phyloP scores from a whole-genome alignment of 2,888 invertebrate genomes.

The Agrochola circellaris region DNA sequence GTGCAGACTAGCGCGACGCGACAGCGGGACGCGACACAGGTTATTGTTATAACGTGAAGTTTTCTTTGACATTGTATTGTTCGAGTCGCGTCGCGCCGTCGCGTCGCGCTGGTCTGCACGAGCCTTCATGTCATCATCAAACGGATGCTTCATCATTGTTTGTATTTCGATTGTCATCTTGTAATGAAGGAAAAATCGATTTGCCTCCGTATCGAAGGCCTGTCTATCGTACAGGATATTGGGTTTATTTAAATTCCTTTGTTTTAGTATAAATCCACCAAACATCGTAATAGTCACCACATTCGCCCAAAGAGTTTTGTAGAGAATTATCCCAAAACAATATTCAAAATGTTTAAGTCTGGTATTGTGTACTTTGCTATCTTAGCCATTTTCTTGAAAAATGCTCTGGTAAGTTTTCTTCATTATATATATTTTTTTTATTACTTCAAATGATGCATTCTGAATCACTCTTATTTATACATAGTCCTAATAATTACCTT shows the following conservation, averaged over 20 bases:
- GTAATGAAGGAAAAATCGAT: constrained; percentile 54
- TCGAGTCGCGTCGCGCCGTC: too few relatives aligned
- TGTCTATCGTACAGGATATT: constrained; percentile 64
- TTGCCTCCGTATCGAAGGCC: constrained; percentile 53
- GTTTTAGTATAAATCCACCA: constrained; percentile 60
- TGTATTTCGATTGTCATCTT: constrained; percentile 52
- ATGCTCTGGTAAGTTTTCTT: constrained; percentile 37
- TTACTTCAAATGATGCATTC: not conserved
- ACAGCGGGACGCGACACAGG: too few relatives aligned
- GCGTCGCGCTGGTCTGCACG: too few relatives aligned
- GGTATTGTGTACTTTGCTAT: constrained; percentile 8
- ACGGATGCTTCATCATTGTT: constrained; percentile 42
- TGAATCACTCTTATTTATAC: not conserved
- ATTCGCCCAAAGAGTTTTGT: constrained; percentile 29
- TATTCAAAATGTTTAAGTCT: constrained; percentile 49
- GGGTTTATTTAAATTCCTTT: constrained; percentile 45
- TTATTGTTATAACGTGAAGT: too few relatives aligned
- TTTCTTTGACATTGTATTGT: too few relatives aligned
- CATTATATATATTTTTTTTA: too few relatives aligned
- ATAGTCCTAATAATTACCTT: not conserved
- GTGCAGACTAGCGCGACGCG: too few relatives aligned
- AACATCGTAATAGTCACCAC: constrained; percentile 11
- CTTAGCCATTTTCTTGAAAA: constrained; percentile 22
- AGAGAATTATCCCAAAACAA: constrained; percentile 16
- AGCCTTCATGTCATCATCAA: constrained; percentile 24